phyloP scores from a whole-genome alignment of 1,140 invertebrate species.

The Hycleus cichorii region DNA sequence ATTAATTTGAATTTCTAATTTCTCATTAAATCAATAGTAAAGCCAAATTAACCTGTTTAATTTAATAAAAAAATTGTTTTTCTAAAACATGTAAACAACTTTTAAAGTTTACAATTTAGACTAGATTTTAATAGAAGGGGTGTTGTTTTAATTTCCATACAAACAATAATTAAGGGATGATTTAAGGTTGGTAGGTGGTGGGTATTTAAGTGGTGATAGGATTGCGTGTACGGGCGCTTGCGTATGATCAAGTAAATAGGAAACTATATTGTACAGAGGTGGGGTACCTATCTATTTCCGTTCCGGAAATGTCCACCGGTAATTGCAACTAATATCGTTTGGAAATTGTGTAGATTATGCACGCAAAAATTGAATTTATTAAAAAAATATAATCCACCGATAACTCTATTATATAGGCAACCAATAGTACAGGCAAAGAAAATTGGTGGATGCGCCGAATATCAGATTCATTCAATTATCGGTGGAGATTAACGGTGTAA shows the following conservation, averaged over 20 bases:
- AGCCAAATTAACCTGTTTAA: constrained; percentile 30
- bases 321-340: constrained; percentile 36
- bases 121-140: too few relatives aligned
- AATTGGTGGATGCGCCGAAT: background rate
- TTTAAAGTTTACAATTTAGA: too few relatives aligned
- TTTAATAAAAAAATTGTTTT: constrained; percentile 2
- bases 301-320: constrained; percentile 37
- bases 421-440: background rate
- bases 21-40: constrained; percentile 25
- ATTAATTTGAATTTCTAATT: constrained; percentile 29
- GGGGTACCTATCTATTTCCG: constrained; percentile 30
- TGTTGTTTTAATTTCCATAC: too few relatives aligned
- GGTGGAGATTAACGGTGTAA: too few relatives aligned
- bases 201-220: constrained; percentile 8
- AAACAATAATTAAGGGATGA: too few relatives aligned
- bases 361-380: too few relatives aligned
- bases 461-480: too few relatives aligned
- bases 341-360: constrained; percentile 2
- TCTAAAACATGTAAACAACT: too few relatives aligned
- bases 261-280: constrained; percentile 1
- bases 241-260: constrained; percentile 3
- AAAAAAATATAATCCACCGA: background rate
- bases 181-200: too few relatives aligned
- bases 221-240: constrained; percentile 17
- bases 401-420: constrained; percentile 4